phyloP scores from a whole-genome alignment of 1,140 invertebrate species.

The Drosophila triauraria region DNA sequence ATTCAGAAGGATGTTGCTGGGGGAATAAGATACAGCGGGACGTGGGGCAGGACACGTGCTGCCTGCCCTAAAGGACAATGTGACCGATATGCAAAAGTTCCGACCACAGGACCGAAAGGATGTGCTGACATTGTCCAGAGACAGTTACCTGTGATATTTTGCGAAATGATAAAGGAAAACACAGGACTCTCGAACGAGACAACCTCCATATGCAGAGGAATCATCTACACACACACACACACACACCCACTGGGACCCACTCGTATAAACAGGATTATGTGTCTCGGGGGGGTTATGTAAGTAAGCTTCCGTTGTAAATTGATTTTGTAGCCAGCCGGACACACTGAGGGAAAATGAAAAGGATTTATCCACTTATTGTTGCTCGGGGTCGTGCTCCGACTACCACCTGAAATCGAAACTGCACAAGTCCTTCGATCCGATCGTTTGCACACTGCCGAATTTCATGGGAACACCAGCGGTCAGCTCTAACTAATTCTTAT shows the following conservation, averaged over 20 bases:
- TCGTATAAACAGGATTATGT: conserved; percentile 73
- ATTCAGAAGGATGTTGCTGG: not conserved
- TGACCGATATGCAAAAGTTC: conserved; percentile 72
- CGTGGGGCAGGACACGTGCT: conserved; percentile 53
- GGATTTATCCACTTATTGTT: conserved; percentile 70
- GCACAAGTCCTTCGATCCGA: conserved; percentile 5
- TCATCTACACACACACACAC: conserved; percentile 30
- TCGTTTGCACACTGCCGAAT: conserved; percentile 22
- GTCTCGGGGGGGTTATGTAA: conserved; percentile 70
- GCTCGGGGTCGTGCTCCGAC: conserved; percentile 22
- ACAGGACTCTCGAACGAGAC: conserved; percentile 32
- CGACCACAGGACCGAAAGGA: conserved; percentile 50
- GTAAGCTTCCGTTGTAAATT: conserved; percentile 77
- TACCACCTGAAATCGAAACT: conserved; percentile 45
- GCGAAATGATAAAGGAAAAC: conserved; percentile 60
- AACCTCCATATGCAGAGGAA: conserved; percentile 38
- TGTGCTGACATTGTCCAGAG: conserved; percentile 71
- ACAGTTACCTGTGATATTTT: conserved; percentile 75
- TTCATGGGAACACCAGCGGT: not conserved
- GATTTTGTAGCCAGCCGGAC: conserved; percentile 66
- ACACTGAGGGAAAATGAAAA: conserved; percentile 65
- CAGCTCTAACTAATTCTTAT: not conserved
- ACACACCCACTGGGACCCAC: conserved; percentile 33
- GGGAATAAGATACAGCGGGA: conserved; percentile 15
- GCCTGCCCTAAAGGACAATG: conserved; percentile 60